A percentile compares a stretch with the other conserved stretches of the same genome.
phyloP scores from a whole-genome alignment of 2,797 vertebrate genomes.

The Chrysocyon brachyurus region DNA sequence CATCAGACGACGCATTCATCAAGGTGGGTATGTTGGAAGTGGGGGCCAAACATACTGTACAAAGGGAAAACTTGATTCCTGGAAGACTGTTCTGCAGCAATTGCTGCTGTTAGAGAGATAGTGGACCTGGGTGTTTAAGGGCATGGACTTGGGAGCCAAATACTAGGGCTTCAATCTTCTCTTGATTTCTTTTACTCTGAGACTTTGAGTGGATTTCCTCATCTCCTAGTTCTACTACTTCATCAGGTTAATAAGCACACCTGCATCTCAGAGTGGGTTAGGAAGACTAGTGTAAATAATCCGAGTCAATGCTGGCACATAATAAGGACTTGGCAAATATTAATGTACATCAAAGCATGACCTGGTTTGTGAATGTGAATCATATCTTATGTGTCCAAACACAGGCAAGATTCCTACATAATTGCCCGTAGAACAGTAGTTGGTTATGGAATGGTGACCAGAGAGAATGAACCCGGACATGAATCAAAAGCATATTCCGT shows the following conservation, averaged over 20 bases:
- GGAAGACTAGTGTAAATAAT: background rate
- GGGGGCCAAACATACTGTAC: background rate
- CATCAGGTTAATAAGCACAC: background rate
- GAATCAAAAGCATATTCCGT: background rate
- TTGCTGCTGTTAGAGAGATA: background rate
- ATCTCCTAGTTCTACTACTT: background rate
- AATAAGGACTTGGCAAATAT: slow-evolving; percentile 13
- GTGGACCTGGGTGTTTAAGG: background rate
- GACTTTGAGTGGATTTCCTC: background rate
- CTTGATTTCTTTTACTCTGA: background rate
- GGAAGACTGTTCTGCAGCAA: background rate
- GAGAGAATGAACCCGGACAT: background rate
- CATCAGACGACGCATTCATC: background rate
- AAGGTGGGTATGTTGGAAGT: background rate
- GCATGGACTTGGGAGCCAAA: background rate
- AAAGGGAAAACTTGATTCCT: background rate
- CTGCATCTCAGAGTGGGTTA: background rate
- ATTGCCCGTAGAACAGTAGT: background rate
- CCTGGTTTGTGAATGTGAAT: slow-evolving; percentile 20
- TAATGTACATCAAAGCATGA: slow-evolving; percentile 10
- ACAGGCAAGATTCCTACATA: background rate
- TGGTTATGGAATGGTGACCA: background rate
- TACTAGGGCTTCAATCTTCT: background rate
- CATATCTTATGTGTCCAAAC: background rate
- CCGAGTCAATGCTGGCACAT: background rate